A percentile compares a stretch with the other conserved stretches of the same genome.
phyloP scores from a whole-genome alignment of 2,113 vertebrate genomes.

The Pangasianodon gigas region DNA sequence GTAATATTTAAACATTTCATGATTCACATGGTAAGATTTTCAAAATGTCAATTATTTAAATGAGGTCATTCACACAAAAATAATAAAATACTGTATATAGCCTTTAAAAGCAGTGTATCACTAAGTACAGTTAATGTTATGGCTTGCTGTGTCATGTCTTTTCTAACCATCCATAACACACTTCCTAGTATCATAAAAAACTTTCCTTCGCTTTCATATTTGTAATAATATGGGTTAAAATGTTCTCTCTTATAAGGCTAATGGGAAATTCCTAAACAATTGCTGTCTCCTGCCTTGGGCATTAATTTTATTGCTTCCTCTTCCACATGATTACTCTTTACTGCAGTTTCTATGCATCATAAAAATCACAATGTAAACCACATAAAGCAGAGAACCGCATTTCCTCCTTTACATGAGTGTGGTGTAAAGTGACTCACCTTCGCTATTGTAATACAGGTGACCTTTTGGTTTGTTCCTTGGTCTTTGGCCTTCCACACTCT shows the following conservation, averaged over 20 bases:
- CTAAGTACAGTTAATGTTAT: not conserved
- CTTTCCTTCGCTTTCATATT: not conserved
- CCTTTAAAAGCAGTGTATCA: not conserved
- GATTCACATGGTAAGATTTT: not conserved
- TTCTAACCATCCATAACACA: not conserved
- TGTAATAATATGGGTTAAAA: not conserved
- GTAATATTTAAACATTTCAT: not conserved
- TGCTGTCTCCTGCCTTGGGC: not conserved
- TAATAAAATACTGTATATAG: not conserved
- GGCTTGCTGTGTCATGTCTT: not conserved
- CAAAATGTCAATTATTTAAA: not conserved
- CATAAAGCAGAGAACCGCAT: conserved; percentile 4
- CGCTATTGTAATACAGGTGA: conserved; percentile 27
- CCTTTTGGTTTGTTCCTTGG: conserved; percentile 49
- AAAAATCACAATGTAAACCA: conserved; percentile 10
- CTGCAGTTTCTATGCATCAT: not conserved
- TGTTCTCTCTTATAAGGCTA: not conserved
- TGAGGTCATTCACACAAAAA: not conserved
- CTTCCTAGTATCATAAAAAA: not conserved
- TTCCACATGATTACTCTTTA: not conserved
- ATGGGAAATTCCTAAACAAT: conserved; percentile 26
- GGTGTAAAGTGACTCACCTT: conserved; percentile 16
- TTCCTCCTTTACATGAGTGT: conserved; percentile 30
- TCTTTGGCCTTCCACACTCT: conserved; percentile 33
- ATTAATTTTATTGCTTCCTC: conserved; percentile 4